These are phyloP conservation scores for Antigone vipio DNA, from an alignment of 2,113 vertebrate genomes.

Conservation along the genomic window DNA sequence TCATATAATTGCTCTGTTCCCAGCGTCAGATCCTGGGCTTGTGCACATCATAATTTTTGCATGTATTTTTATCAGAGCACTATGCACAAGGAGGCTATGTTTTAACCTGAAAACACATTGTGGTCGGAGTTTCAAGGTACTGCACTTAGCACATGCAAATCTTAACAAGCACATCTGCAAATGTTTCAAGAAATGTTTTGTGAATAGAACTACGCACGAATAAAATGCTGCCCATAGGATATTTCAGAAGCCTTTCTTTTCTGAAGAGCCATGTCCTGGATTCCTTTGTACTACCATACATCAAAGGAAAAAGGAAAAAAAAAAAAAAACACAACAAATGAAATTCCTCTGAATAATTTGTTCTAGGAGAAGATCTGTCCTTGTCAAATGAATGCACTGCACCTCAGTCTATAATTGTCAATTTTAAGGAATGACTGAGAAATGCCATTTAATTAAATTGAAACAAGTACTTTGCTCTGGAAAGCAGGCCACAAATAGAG, in stretches of 20 bases:
- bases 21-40: not conserved
- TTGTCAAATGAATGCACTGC: not conserved
- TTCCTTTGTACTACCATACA: conserved; percentile 14
- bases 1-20: not conserved
- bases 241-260: conserved; percentile 1
- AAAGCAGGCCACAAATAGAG: not conserved
- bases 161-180: not conserved
- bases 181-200: not conserved
- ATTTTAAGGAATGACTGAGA: not conserved
- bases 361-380: not conserved
- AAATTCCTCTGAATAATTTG: not conserved
- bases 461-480: not conserved
- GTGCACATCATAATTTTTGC: not conserved
- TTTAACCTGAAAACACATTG: not conserved
- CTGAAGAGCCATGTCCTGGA: not conserved
- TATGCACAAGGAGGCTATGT: not conserved
- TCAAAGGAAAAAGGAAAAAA: not conserved
- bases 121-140: not conserved
- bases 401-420: not conserved
- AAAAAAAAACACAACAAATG: not conserved
- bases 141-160: not conserved
- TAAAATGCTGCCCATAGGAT: not conserved
- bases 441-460: not conserved
- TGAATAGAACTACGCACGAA: not conserved
- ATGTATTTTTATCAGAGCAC: not conserved